These are phyloP conservation scores for Ivindomyrus marchei DNA, from an alignment of 2,113 vertebrate genomes.

Conservation along the genomic window DNA sequence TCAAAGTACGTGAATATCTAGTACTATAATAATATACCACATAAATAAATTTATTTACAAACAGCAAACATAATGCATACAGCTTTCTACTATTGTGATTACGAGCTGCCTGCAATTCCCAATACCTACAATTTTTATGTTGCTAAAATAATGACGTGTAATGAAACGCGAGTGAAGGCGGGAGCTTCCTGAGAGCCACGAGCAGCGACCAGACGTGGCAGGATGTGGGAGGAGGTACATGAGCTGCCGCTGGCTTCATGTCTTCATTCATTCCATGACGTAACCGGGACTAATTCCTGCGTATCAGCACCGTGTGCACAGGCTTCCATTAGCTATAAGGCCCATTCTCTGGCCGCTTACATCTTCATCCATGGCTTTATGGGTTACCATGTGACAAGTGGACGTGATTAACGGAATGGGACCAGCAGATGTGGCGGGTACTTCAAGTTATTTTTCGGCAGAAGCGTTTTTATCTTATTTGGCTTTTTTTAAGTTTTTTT, in stretches of 20 bases:
- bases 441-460: background rate
- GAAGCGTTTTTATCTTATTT: background rate
- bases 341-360: background rate
- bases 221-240: constrained; percentile 34
- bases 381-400: background rate
- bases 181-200: background rate
- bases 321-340: background rate
- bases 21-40: background rate
- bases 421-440: background rate
- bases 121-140: background rate
- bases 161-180: too few relatives aligned
- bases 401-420: background rate
- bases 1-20: background rate
- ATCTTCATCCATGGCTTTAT: background rate
- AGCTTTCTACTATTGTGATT: background rate
- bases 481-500: background rate
- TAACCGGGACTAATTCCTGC: background rate
- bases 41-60: background rate
- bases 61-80: background rate
- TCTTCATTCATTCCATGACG: background rate
- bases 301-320: background rate
- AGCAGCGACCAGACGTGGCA: constrained; percentile 21
- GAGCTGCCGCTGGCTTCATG: constrained; percentile 20
- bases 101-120: background rate
- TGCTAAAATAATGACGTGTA: background rate